Evolutionary conservation across 2,888 invertebrate genomes (phyloP), one percentile per base, ranked within the genome.

Genomic region (Melieria crassipennis): DNA sequence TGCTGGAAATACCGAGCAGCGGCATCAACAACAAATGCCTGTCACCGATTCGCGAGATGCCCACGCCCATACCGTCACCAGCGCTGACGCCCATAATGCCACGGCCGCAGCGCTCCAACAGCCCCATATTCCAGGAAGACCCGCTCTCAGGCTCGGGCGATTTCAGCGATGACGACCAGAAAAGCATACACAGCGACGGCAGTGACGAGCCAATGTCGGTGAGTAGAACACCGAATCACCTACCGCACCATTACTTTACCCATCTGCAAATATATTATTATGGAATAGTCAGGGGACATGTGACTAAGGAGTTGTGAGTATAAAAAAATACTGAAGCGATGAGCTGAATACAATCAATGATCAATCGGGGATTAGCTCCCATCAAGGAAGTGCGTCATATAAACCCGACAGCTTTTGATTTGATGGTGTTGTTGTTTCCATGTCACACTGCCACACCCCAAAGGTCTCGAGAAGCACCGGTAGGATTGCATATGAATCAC

Each of bases 21-120:
- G 84, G 85, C 72, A 91, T 92, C 79, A 92, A 91, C 82, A 92
- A 91, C 83, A 92, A 92, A 87, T 94, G 93, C 88, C 89, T 94
- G 76, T 93, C 93, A 65, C 94, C 94, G 0, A 94, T 94, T 76
- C 88, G 92, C 76, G 93, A 93, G 85, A 88, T 93, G 78, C 93
- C 93, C 4, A 93, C 93, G 5, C 92, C 92, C 5, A 88, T 92
- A 67, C 92, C 92, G 11, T 91, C 91, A 11, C 92, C 92, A 4
- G 88, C 92, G 13, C 89, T 92, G 11, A 92, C 92, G 0, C 93
- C 93, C 0, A 87, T 92, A 30, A 89, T 90, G 88, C 85, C 87
- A 42, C 82, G 89, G 75, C 80, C 79, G 42, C 80, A 82, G 65
- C 79, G 84, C 57, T 80, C 82, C 30, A 81, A 79, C 50, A 82